Evolutionary conservation across 53 echinoderm and acorn worm genomes (phyloP).

Genomic region (Antedon mediterranea): DNA sequence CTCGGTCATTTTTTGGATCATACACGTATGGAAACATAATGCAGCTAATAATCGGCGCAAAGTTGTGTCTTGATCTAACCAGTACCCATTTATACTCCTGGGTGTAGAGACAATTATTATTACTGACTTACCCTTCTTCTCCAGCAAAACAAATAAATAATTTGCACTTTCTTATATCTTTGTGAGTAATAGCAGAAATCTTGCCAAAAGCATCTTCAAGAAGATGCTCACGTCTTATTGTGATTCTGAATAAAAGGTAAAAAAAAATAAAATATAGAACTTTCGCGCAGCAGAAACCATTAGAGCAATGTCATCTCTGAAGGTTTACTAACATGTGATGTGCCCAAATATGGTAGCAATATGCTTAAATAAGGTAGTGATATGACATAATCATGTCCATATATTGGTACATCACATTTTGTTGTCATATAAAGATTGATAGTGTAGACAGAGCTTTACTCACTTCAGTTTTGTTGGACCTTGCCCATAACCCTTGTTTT

Average conservation of each 20-base stretch:
- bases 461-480: slow-evolving; percentile 97
- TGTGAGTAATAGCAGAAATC: slow-evolving; percentile 88
- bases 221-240: slow-evolving; percentile 82
- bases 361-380: too few species aligned
- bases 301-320: background rate
- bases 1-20: too few species aligned
- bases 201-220: slow-evolving; percentile 94
- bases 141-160: slow-evolving; percentile 95
- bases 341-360: too few species aligned
- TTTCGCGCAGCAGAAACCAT: too few species aligned
- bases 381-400: too few species aligned
- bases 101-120: too few species aligned
- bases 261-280: background rate
- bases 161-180: slow-evolving; percentile 92
- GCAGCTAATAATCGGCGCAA: too few species aligned
- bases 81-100: too few species aligned
- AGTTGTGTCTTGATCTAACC: too few species aligned
- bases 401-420: too few species aligned
- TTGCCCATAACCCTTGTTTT: slow-evolving; percentile 85
- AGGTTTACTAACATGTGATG: background rate
- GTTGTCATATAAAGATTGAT: too few species aligned
- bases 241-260: slow-evolving; percentile 31
- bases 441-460: background rate
- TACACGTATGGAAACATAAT: too few species aligned
- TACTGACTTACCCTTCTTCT: slow-evolving; percentile 93